Conservation (phyloP, 1,140 invertebrate species). For the Drosophila kanapiae region DNA sequence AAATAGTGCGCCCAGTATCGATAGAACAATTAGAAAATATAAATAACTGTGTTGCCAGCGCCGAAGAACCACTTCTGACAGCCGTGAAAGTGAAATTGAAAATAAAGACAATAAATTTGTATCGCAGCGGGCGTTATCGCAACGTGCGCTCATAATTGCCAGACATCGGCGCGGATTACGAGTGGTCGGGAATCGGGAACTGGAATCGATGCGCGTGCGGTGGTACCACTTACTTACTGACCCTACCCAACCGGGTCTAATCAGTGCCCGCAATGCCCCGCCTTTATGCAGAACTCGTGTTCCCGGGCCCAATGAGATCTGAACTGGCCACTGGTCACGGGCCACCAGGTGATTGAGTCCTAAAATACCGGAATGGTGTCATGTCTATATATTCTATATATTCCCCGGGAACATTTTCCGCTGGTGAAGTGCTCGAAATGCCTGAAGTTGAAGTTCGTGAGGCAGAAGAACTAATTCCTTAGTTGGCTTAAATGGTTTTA, state of each 20-base stretch:
- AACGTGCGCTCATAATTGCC: conserved; percentile 21
- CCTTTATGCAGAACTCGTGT: conserved; percentile 29
- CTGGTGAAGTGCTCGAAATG: neutral
- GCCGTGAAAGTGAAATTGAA: conserved; percentile 61
- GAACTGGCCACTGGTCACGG: conserved; percentile 2
- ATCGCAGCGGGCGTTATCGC: conserved; percentile 43
- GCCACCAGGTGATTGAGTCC: conserved; percentile 21
- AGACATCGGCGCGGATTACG: conserved; percentile 29
- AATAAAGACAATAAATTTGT: conserved; percentile 60
- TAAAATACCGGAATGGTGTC: conserved; percentile 18
- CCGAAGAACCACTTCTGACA: conserved; percentile 24
- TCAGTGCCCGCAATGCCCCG: neutral
- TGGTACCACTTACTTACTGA: conserved; percentile 43
- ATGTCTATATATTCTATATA: conserved; percentile 1
- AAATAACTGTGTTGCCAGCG: conserved; percentile 30
- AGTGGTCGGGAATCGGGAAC: conserved; percentile 4
- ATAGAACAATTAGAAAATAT: conserved; percentile 41
- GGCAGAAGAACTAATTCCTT: conserved; percentile 13
- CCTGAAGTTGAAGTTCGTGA: neutral
- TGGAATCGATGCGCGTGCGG: conserved; percentile 48
- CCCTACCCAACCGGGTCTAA: conserved; percentile 49
- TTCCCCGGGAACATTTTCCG: neutral
- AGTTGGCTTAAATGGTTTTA: conserved; percentile 27
- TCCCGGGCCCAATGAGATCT: conserved; percentile 1
- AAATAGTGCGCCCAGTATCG: neutral